A percentile compares a stretch with the other conserved stretches of the same genome.
phyloP scores from a whole-genome alignment of 2,113 vertebrate species.

The Ramphastos sulfuratus region DNA sequence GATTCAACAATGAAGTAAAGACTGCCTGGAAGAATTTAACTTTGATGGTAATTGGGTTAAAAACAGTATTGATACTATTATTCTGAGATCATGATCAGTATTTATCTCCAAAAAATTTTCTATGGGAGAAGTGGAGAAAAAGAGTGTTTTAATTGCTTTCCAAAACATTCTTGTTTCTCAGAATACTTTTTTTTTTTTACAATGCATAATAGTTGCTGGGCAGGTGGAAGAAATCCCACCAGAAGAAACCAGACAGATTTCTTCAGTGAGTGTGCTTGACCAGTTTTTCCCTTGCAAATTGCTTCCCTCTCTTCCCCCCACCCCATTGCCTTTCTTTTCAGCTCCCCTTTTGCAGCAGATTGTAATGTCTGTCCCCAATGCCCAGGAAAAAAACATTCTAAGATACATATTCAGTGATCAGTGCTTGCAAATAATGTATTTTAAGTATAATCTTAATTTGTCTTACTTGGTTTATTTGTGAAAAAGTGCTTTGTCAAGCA shows the following conservation, averaged over 20 bases:
- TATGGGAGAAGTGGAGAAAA: background rate
- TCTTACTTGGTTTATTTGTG: background rate
- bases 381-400: background rate
- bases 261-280: background rate
- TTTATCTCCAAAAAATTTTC: background rate
- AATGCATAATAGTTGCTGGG: background rate
- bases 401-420: background rate
- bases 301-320: accelerated
- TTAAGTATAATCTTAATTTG: background rate
- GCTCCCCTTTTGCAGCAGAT: background rate
- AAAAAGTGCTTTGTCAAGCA: background rate
- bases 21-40: background rate
- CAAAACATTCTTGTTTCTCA: background rate
- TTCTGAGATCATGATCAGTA: background rate
- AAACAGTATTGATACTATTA: background rate
- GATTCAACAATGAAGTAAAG: background rate
- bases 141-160: background rate
- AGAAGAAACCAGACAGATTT: background rate
- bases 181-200: background rate
- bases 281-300: background rate
- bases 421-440: background rate
- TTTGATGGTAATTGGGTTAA: background rate
- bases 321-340: background rate
- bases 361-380: background rate
- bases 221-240: background rate